Conservation (phyloP, 2,797 vertebrate genomes). For the Steatocranus sp. region DNA sequence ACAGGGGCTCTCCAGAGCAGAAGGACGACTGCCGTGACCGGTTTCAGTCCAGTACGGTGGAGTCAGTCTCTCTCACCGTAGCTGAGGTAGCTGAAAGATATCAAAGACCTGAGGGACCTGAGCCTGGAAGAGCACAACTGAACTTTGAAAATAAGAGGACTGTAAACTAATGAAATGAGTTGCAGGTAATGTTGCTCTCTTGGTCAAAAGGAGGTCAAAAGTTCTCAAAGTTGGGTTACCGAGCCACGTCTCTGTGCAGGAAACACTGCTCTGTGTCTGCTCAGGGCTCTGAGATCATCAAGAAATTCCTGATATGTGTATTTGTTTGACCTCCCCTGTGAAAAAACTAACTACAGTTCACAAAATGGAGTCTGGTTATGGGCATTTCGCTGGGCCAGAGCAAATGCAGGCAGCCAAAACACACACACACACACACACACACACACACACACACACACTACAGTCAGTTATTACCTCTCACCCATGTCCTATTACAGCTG, state of each 20-base stretch:
- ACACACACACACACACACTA: neutral
- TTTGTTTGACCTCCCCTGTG: neutral
- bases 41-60: neutral
- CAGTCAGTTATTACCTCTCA: constrained; percentile 31
- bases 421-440: neutral
- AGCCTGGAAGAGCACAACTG: neutral
- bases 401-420: neutral
- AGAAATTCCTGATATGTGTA: neutral
- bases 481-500: constrained; percentile 39
- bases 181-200: neutral
- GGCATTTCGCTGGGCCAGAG: neutral
- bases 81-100: neutral
- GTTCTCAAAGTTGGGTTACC: rapidly evolving
- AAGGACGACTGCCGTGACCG: rapidly evolving
- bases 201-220: neutral
- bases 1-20: neutral
- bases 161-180: neutral
- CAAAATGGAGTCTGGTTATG: constrained; percentile 5
- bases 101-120: neutral
- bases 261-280: neutral
- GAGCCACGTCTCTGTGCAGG: neutral
- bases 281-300: neutral
- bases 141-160: neutral
- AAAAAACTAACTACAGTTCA: neutral
- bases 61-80: neutral